Evolutionary conservation across 2,888 invertebrate genomes (phyloP), one percentile per base, ranked within the genome.

Genomic region (Hipparchia sbordonii): DNA sequence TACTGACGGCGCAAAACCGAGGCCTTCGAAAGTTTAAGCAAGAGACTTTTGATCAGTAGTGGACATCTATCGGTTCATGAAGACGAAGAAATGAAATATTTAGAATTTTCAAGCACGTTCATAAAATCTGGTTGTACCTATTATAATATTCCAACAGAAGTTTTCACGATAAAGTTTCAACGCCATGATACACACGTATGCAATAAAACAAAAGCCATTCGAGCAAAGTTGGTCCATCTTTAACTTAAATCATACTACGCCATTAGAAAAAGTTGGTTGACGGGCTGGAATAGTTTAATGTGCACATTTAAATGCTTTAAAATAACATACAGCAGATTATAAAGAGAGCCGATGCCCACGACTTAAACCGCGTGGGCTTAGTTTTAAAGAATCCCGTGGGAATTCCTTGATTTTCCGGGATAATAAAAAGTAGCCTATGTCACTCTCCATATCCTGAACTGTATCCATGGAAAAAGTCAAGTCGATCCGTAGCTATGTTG

Each of bases 131-230:
- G 10, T 51, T 33, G 13, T 3, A 52, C 12, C 10, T 51, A 10
- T 6, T 23, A 51, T 6, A 65, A 65, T 65, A 65, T 52, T 2
- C 12, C 33, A 52, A 12, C 33, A 9, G 33, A 6, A 65, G 65
- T 51, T 52, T 62, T 65, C 65, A 65, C 51, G 52, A 33, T 51
- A 65, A 65, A 65, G 65, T 65, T 65, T 65, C 10, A 65, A 65
- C 52, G 51, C 33, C 33, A 48, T 33, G 51, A 65, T 63, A 63
- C 67, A 46, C 67, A 67, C 67, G 67, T 63, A 68, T n/a, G 68
- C 45, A 63, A 65, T 63, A 63, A 71, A 68, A 73, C 63, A 73
- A 73, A 33, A 73, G 67, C 63, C 67, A 68, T 73, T 71, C 59
- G 45, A 52, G 54, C 23, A 73, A 71, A 73, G 63, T 61, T 71